phyloP scores from a whole-genome alignment of 37 sponge, comb jelly and placozoan genomes.

The Theonella swinhoei region DNA sequence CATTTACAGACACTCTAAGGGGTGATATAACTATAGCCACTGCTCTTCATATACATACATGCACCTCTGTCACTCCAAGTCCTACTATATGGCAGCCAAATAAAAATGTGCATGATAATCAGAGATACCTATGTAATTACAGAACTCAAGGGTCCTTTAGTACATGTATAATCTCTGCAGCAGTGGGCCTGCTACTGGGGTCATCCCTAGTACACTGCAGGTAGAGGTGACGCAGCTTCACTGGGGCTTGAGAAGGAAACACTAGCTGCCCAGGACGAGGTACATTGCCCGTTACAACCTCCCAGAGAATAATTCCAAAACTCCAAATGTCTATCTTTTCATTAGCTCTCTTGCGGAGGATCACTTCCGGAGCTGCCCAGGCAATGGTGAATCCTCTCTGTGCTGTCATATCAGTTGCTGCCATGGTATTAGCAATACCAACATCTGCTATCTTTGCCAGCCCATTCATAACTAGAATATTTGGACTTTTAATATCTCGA shows the following conservation, averaged over 20 bases:
- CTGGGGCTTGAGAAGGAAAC: constrained; percentile 44
- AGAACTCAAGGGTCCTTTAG: constrained; percentile 7
- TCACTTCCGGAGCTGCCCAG: constrained; percentile 97
- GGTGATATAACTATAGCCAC: too few relatives aligned
- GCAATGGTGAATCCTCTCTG: constrained; percentile 88
- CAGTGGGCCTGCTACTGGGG: constrained; percentile 64
- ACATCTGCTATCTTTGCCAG: constrained; percentile 94
- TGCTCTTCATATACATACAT: too few relatives aligned
- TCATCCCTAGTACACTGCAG: constrained; percentile 59
- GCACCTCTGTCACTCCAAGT: too few relatives aligned
- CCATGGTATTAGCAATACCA: constrained; percentile 85
- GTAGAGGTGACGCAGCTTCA: constrained; percentile 45
- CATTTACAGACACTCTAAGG: too few relatives aligned
- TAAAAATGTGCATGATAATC: too few relatives aligned
- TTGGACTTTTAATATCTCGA: constrained; percentile 93
- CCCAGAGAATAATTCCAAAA: constrained; percentile 90
- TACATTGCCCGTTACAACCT: constrained; percentile 77
- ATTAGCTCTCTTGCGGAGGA: constrained; percentile 81
- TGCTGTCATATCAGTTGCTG: constrained; percentile 88
- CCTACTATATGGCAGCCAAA: too few relatives aligned
- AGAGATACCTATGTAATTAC: too few relatives aligned
- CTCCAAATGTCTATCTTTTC: constrained; percentile 98
- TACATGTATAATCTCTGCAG: constrained; percentile 58
- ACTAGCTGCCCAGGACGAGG: constrained; percentile 74
- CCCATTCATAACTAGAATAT: constrained; percentile 78